A percentile compares a stretch with the other conserved stretches of the same genome.
Conservation (phyloP, 2,888 invertebrate species). For the Cheilosia vernalis region DNA sequence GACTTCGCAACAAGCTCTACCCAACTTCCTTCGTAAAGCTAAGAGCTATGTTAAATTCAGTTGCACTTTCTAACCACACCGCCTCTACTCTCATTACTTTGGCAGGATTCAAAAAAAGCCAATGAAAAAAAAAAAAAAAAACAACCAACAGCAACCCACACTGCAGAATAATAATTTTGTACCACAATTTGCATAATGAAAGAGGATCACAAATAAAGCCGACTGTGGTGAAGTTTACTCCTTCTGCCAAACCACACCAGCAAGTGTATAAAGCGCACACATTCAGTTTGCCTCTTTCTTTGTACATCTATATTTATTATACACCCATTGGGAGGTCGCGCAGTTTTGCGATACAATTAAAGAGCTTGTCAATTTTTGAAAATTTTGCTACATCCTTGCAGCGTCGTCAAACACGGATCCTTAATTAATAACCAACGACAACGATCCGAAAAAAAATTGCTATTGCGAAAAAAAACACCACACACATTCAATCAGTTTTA, state of each 20-base stretch:
- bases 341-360: slow-evolving; percentile 28
- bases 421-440: slow-evolving; percentile 40
- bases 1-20: slow-evolving; percentile 37
- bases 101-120: not conserved
- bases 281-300: not conserved
- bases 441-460: slow-evolving; percentile 4
- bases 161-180: slow-evolving; percentile 69
- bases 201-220: slow-evolving; percentile 1
- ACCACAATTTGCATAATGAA: slow-evolving; percentile 64
- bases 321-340: not conserved
- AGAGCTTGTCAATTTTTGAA: slow-evolving; percentile 8
- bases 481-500: slow-evolving; percentile 53
- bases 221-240: not conserved
- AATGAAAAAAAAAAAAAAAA: not conserved
- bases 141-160: not conserved
- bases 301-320: not conserved
- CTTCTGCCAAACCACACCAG: not conserved
- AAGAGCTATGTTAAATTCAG: not conserved
- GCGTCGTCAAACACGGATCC: slow-evolving; percentile 19
- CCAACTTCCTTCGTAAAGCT: slow-evolving; percentile 11
- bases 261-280: not conserved
- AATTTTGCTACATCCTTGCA: slow-evolving; percentile 1
- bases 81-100: not conserved
- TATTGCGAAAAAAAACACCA: not conserved
- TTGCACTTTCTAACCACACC: not conserved